Evolutionary conservation across 1,140 invertebrate genomes (phyloP), one percentile per base, ranked within the genome.

Genomic region (Solenopsis fugax): DNA sequence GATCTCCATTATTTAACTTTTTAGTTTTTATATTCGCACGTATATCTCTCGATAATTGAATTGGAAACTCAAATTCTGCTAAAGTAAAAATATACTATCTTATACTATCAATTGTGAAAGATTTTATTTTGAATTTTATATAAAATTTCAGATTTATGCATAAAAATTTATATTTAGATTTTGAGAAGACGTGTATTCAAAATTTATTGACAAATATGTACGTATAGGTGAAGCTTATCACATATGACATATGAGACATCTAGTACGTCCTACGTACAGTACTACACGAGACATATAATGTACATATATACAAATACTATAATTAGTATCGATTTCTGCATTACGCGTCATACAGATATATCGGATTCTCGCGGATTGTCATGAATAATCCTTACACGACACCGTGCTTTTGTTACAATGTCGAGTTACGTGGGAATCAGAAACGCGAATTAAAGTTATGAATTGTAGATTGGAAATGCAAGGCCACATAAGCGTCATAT

Each of bases 281-380:
- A 29, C 56, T 81, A 81, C 16, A 16, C 21, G 16, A 54, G 34
- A 37, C 21, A 54, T 52, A 52, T 77, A 48, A 48, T 62, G 56
- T 71, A 34, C 78, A 81, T 71, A 34, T 64, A 81, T 56, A 71
- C 64, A 81, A 81, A 71, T 81, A 81, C 65, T 56, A 45, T 71
- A 81, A 81, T 81, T 81, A 81, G 7, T 56, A 81, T 81, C 78
- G 78, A 81, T 81, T 81, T 58, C 78, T 69, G 50, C 12, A 29
- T 81, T 81, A 71, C 78, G 52, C 13, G 60, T 67, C n/a, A 16
- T 50, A 52, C 65, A 71, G 78, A 81, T 81, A 56, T 21, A 71
- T 71, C 37, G 48, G 21, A 9, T 48, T 69, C 62, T 67, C 34
- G 34, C 69, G 50, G 29, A 62, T 69, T 56, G 77, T 45, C 48